Evolutionary conservation across 1,140 invertebrate species (phyloP).

Genomic region (Hyles euphorbiae): DNA sequence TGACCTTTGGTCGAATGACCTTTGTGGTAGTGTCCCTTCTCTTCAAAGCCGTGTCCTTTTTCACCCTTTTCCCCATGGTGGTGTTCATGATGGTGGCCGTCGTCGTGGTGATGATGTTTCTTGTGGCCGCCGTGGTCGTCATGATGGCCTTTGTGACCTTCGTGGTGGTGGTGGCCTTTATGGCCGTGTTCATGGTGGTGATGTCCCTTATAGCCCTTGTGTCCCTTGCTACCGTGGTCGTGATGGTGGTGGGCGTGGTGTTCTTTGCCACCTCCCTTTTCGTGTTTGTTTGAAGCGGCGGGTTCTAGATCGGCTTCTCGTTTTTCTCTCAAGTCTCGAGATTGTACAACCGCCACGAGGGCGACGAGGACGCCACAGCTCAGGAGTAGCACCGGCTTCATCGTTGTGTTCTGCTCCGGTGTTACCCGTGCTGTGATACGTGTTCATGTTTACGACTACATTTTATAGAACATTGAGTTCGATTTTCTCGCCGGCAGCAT

Average conservation of each 20-base stretch:
- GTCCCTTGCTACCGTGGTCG: slow-evolving; percentile 72
- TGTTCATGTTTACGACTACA: slow-evolving; percentile 29
- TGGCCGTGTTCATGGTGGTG: slow-evolving; percentile 81
- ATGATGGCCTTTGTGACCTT: slow-evolving; percentile 81
- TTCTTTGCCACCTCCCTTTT: slow-evolving; percentile 65
- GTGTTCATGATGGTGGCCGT: slow-evolving; percentile 83
- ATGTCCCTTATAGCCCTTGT: slow-evolving; percentile 76
- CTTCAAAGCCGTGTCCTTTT: slow-evolving; percentile 78
- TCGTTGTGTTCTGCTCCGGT: slow-evolving; percentile 33
- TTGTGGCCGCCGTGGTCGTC: slow-evolving; percentile 83
- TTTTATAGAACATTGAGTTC: slow-evolving; percentile 60
- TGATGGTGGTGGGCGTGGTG: slow-evolving; percentile 69
- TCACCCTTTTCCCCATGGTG: slow-evolving; percentile 81
- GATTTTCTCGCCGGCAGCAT: slow-evolving; percentile 44
- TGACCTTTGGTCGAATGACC: slow-evolving; percentile 86
- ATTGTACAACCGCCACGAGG: slow-evolving; percentile 32
- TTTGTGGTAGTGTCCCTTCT: slow-evolving; percentile 81
- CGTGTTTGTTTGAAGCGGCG: slow-evolving; percentile 54
- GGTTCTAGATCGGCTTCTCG: slow-evolving; percentile 47
- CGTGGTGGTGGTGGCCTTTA: slow-evolving; percentile 84
- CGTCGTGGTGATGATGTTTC: slow-evolving; percentile 84
- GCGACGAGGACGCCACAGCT: slow-evolving; percentile 34
- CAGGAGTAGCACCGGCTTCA: slow-evolving; percentile 41
- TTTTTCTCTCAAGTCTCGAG: slow-evolving; percentile 43
- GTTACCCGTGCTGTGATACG: slow-evolving; percentile 40